Conservation (phyloP, 2,797 vertebrate species). For the Rhadinocentrus ornatus region DNA sequence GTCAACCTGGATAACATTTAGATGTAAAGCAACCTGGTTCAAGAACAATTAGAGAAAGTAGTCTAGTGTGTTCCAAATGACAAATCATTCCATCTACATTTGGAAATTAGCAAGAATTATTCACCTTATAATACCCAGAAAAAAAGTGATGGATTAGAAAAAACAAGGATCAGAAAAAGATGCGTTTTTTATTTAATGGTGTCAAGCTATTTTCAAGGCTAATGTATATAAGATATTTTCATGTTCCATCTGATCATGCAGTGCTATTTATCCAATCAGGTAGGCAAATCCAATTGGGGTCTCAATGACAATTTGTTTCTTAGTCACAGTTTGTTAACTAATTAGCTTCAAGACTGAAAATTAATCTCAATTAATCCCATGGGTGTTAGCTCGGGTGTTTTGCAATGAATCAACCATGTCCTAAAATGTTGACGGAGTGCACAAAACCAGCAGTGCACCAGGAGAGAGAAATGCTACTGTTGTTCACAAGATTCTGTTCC, state of each 20-base stretch:
- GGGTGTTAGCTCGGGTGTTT: constrained; percentile 59
- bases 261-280: constrained; percentile 61
- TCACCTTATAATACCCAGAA: constrained; percentile 12
- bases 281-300: constrained; percentile 75
- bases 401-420: constrained; percentile 67
- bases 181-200: constrained; percentile 18
- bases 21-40: neutral
- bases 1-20: neutral
- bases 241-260: constrained; percentile 58
- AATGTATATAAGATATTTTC: constrained; percentile 35
- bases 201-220: constrained; percentile 17
- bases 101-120: constrained; percentile 33
- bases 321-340: constrained; percentile 76
- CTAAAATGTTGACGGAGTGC: constrained; percentile 56
- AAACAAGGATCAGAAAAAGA: constrained; percentile 11
- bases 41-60: neutral
- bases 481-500: neutral
- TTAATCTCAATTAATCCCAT: constrained; percentile 79
- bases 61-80: constrained; percentile 20
- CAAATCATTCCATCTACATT: constrained; percentile 40
- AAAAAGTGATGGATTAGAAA: constrained; percentile 38
- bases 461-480: constrained; percentile 1
- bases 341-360: constrained; percentile 75
- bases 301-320: constrained; percentile 74
- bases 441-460: neutral